Percentiles rank a stretch among this genome's conserved stretches.
phyloP scores from a whole-genome alignment of 30 jellyfish, hydroid and myxozoan species.

The Aurelia sp. region DNA sequence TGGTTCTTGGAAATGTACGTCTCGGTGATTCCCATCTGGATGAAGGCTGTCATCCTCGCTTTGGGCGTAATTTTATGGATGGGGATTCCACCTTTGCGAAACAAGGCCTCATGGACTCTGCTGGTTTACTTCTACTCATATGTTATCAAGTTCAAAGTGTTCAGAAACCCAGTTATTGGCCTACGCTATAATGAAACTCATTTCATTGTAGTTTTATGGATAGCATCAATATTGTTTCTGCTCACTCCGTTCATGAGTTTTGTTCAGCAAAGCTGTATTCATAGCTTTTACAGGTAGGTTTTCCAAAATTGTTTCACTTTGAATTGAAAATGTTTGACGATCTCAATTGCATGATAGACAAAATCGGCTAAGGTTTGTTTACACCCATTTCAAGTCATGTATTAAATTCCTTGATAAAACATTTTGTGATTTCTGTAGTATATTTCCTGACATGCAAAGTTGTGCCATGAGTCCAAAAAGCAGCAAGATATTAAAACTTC shows the following conservation, averaged over 20 bases:
- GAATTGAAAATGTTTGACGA: no score
- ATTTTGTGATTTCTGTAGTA: no score
- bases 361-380: no score
- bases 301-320: no score
- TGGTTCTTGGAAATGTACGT: constrained; percentile 78
- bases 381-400: no score
- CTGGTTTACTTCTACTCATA: constrained; percentile 49
- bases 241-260: constrained; percentile 61
- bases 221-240: constrained; percentile 55
- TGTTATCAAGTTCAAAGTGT: constrained; percentile 60
- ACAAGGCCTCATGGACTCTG: constrained; percentile 80
- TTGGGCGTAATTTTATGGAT: constrained; percentile 74
- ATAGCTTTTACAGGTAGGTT: constrained; percentile 75
- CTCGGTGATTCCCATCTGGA: constrained; percentile 51
- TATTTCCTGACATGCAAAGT: no score
- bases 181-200: constrained; percentile 20
- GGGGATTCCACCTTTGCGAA: constrained; percentile 82
- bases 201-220: constrained; percentile 53
- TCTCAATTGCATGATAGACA: no score
- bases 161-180: constrained; percentile 54
- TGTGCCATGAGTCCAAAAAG: no score
- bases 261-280: constrained; percentile 73
- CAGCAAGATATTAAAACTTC: no score
- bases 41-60: constrained; percentile 29
- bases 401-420: no score